Evolutionary conservation across 2,113 vertebrate genomes (phyloP).

Genomic region (Pagrus major): DNA sequence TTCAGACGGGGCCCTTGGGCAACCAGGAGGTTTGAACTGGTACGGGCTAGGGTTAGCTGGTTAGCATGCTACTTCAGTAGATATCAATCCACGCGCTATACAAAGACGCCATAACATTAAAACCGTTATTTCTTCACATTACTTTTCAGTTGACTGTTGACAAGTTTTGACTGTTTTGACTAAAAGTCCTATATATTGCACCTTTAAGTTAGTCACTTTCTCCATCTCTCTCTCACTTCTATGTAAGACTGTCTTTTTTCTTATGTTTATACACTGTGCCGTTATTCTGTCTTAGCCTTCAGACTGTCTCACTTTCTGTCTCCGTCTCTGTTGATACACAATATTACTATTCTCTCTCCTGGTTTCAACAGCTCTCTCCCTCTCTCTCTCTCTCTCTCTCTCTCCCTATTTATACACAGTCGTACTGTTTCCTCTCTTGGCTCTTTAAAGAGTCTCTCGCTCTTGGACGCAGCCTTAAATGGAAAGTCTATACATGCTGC

Average conservation of each 20-base stretch:
- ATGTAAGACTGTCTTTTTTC: constrained; percentile 1
- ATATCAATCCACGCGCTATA: too few relatives aligned
- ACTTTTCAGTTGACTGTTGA: too few relatives aligned
- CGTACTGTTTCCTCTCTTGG: constrained; percentile 73
- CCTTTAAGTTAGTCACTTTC: not conserved
- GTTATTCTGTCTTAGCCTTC: constrained; percentile 42
- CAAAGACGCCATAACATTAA: too few relatives aligned
- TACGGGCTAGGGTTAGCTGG: too few relatives aligned
- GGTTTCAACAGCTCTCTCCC: constrained; percentile 41
- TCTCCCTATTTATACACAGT: constrained; percentile 72
- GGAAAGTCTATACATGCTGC: constrained; percentile 80
- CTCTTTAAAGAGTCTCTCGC: constrained; percentile 65
- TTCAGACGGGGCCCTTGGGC: too few relatives aligned
- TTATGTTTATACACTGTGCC: constrained; percentile 35
- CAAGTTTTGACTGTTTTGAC: too few relatives aligned
- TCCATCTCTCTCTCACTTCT: constrained; percentile 6
- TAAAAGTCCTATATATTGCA: not conserved
- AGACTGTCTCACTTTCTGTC: constrained; percentile 45
- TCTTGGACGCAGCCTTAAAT: constrained; percentile 75
- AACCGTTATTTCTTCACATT: too few relatives aligned
- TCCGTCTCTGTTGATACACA: constrained; percentile 55
- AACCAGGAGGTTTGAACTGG: too few relatives aligned
- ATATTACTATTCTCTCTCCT: constrained; percentile 63
- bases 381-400: constrained; percentile 38
- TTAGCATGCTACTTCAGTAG: too few relatives aligned